Evolutionary conservation across 2,888 invertebrate genomes (phyloP).

Genomic region (Caenorhabditis wallacei): DNA sequence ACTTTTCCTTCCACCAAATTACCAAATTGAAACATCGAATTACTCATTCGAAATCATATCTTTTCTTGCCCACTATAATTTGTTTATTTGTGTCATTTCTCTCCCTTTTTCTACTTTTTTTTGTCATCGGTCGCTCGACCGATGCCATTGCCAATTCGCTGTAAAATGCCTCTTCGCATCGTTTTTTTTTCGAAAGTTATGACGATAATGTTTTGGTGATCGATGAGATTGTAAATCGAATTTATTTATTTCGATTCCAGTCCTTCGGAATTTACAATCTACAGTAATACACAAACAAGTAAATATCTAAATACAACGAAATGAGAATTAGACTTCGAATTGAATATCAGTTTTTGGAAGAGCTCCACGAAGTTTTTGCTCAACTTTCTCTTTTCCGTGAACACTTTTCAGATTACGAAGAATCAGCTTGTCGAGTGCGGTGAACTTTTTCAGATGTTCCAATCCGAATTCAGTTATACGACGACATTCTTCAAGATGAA

Average conservation of each 20-base stretch:
- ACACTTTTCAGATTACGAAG: slow-evolving; percentile 73
- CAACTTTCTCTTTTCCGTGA: slow-evolving; percentile 70
- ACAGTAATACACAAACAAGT: slow-evolving; percentile 6
- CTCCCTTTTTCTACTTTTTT: too few species aligned
- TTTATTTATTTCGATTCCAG: slow-evolving; percentile 17
- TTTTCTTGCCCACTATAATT: background rate
- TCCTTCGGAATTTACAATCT: slow-evolving; percentile 5
- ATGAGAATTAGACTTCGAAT: slow-evolving; percentile 23
- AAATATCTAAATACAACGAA: slow-evolving; percentile 5
- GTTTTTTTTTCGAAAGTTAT: slow-evolving; percentile 4
- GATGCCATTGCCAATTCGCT: slow-evolving; percentile 31
- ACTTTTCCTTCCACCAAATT: too few species aligned
- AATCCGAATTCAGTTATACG: slow-evolving; percentile 77
- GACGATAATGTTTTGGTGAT: slow-evolving; percentile 34
- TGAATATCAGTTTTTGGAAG: slow-evolving; percentile 74
- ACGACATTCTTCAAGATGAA: slow-evolving; percentile 73
- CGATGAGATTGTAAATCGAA: slow-evolving; percentile 13
- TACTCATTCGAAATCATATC: background rate
- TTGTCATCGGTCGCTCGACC: slow-evolving; percentile 46
- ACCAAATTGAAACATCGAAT: background rate
- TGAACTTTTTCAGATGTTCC: slow-evolving; percentile 71
- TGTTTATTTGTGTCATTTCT: slow-evolving; percentile 40
- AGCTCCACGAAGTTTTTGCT: slow-evolving; percentile 65
- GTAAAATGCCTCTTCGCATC: slow-evolving; percentile 17
- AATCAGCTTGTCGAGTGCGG: slow-evolving; percentile 62